A percentile compares a stretch with the other conserved stretches of the same genome.
Evolutionary conservation across 2,797 vertebrate genomes (phyloP).

Genomic region (Scolopax bukidnonensis): DNA sequence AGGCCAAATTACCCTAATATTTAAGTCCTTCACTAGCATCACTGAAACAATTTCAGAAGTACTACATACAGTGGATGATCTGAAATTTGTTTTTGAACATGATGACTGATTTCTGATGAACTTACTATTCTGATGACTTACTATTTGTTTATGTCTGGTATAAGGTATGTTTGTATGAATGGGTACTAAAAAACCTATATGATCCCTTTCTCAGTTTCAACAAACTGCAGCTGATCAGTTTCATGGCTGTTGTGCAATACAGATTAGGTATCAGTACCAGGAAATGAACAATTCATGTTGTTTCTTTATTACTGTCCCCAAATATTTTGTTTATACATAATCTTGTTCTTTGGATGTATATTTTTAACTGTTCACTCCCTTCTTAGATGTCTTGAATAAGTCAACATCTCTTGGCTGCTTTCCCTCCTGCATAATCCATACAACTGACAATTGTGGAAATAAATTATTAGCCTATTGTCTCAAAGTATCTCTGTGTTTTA

Average conservation of each 20-base stretch:
- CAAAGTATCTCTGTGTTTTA: not conserved
- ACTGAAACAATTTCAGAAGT: not conserved
- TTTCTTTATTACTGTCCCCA: not conserved
- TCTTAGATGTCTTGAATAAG: not conserved
- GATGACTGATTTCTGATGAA: no score
- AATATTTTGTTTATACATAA: not conserved
- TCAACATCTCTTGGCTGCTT: not conserved
- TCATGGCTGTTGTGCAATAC: not conserved
- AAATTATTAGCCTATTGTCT: constrained; percentile 16
- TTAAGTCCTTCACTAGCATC: not conserved
- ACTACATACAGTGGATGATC: not conserved
- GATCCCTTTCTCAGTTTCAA: not conserved
- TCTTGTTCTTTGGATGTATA: not conserved
- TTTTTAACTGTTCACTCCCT: not conserved
- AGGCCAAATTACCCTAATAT: not conserved
- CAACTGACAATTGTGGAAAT: not conserved
- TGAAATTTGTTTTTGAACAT: not conserved
- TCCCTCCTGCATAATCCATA: not conserved
- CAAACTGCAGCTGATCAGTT: not conserved
- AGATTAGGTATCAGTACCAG: not conserved
- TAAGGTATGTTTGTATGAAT: not conserved
- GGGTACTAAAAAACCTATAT: not conserved
- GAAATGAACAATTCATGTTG: not conserved
- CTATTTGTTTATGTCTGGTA: not conserved
- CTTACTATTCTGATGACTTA: not conserved